Base-by-base conservation (phyloP, 2,113 vertebrate species). In the Coracopsis vasa region DNA sequence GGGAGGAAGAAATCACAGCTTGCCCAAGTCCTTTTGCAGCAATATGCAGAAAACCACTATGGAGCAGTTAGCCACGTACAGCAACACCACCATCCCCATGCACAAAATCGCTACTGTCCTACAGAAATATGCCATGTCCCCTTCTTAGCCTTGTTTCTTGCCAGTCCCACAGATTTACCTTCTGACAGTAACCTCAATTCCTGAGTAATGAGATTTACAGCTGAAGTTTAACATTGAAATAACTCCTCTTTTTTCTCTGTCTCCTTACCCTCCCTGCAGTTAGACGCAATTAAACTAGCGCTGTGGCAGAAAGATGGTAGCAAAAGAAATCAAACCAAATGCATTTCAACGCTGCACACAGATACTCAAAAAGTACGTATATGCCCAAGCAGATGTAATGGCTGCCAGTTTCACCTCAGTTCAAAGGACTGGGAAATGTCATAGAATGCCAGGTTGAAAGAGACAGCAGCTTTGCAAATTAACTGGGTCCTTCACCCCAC, bases 141-240 rank as follows among this genome's bases (percentile, higher is more conserved):
- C 53, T 89, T n/a, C 92, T 88, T 81, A 94, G 92, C 86, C 89
- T 93, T 77, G 51, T 84, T 93, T 92, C 88, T n/a, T 90, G 51
- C 71, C 78, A 71, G 84, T 95, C 88, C 72, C 58, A 60, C 50
- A 93, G 80, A 90, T 96, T 95, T 56, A 91, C 82, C 80, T 92
- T 86, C 78, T 54, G 86, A 74, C 86, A 51, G 69, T 94, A 96
- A 95, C 94, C 95, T 96, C 92, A 82, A 91, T 96, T 97, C 91
- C 88, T 29, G 53, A 91, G 33, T 92, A 95, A 92, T 87, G 86
- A 91, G 65, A 81, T 97, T 96, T 88, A 39, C 41, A 91, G 89
- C n/a, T n/a, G 35, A 73, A 96, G 85, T 97, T 97, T 90, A 95
- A 93, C 94, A 79, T 71, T 91, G 86, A 95, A 95, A 82, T 91